A percentile compares a stretch with the other conserved stretches of the same genome.
Conservation (phyloP, 2,797 vertebrate genomes). For the Remorina albescens region DNA sequence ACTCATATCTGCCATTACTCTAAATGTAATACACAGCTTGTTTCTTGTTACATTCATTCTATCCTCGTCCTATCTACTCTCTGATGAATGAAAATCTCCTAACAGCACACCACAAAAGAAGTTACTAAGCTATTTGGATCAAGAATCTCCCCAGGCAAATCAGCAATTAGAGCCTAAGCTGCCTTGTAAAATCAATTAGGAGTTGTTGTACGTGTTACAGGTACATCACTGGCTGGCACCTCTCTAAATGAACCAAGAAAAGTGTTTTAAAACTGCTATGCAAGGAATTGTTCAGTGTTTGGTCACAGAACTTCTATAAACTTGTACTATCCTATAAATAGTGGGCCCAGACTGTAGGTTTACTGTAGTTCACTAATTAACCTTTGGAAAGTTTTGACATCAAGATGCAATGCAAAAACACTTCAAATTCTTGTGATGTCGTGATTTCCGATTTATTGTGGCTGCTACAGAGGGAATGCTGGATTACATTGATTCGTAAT, state of each 20-base stretch:
- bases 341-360: slow-evolving; percentile 5
- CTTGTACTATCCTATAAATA: not conserved
- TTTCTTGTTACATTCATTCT: slow-evolving; percentile 52
- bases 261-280: slow-evolving; percentile 52
- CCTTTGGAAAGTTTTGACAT: slow-evolving; percentile 26
- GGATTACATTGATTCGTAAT: not conserved
- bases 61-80: slow-evolving; percentile 53
- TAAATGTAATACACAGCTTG: slow-evolving; percentile 53
- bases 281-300: slow-evolving; percentile 36
- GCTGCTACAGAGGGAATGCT: not conserved
- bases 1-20: slow-evolving; percentile 40
- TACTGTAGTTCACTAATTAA: slow-evolving; percentile 13
- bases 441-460: not conserved
- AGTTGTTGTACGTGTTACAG: slow-evolving; percentile 72
- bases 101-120: slow-evolving; percentile 63
- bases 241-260: slow-evolving; percentile 55
- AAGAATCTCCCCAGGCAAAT: slow-evolving; percentile 75
- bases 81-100: slow-evolving; percentile 67
- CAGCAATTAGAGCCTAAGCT: slow-evolving; percentile 81
- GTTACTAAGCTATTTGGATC: slow-evolving; percentile 73
- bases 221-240: slow-evolving; percentile 61
- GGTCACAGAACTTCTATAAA: slow-evolving; percentile 24
- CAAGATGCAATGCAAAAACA: not conserved
- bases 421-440: not conserved
- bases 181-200: slow-evolving; percentile 81